phyloP scores from a whole-genome alignment of 2,797 vertebrate genomes.

The Xiphophorus birchmanni region DNA sequence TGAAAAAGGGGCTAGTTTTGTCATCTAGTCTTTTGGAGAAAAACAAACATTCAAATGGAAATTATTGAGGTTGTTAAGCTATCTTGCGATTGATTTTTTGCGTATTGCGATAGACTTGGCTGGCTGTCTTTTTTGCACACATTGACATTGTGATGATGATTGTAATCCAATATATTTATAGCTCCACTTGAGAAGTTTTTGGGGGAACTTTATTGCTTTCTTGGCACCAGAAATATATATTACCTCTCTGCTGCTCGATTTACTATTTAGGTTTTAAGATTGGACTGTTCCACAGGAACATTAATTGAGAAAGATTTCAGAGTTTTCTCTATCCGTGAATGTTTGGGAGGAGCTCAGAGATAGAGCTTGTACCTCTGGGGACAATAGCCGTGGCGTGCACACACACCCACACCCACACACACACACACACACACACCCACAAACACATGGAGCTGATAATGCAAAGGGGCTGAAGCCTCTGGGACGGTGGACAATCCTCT shows the following conservation, averaged over 20 bases:
- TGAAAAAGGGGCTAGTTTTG: too few species aligned
- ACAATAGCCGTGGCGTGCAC: slow-evolving; percentile 21
- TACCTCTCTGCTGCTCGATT: neutral
- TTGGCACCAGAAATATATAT: neutral
- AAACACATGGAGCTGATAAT: slow-evolving; percentile 15
- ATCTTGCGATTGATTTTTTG: too few species aligned
- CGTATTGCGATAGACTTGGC: neutral
- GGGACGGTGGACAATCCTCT: slow-evolving; percentile 16
- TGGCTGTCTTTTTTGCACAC: neutral
- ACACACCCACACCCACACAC: slow-evolving; percentile 6
- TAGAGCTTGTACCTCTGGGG: slow-evolving; percentile 34
- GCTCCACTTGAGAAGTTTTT: neutral
- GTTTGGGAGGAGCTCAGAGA: slow-evolving; percentile 30
- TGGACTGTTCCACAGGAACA: slow-evolving; percentile 2
- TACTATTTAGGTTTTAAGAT: slow-evolving; percentile 11
- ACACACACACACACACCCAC: neutral
- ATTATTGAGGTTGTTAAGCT: too few species aligned
- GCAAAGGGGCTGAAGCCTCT: slow-evolving; percentile 20
- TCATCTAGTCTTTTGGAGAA: too few species aligned
- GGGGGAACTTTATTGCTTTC: neutral
- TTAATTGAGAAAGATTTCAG: slow-evolving; percentile 7
- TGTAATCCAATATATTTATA: neutral
- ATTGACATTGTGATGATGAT: neutral
- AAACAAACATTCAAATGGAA: too few species aligned
- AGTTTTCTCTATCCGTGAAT: slow-evolving; percentile 9